A percentile compares a stretch with the other conserved stretches of the same genome.
Evolutionary conservation across 53 echinoderm and acorn worm genomes (phyloP).

Genomic region (Stichopus horrens): DNA sequence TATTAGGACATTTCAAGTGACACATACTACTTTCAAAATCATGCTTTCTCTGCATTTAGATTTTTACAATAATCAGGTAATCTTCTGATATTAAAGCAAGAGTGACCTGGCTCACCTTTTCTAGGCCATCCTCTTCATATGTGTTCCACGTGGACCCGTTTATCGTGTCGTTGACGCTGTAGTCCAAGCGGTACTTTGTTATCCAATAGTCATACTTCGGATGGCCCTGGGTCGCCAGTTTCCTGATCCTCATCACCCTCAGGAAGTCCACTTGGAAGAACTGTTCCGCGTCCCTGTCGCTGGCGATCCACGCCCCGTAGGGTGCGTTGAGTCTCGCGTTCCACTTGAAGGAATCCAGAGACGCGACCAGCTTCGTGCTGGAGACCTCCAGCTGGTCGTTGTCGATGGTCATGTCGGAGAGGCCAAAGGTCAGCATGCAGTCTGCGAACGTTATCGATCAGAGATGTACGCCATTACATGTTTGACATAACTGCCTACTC

Average conservation of each 20-base stretch:
- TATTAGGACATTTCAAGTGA: too few relatives aligned
- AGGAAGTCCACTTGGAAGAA: slow-evolving; percentile 84
- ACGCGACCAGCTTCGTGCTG: slow-evolving; percentile 70
- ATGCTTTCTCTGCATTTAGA: too few relatives aligned
- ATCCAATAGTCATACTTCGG: slow-evolving; percentile 76
- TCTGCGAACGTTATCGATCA: slow-evolving; percentile 32
- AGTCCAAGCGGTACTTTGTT: slow-evolving; percentile 61
- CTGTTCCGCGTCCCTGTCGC: slow-evolving; percentile 64
- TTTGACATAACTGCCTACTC: too few relatives aligned
- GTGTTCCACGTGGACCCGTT: slow-evolving; percentile 67
- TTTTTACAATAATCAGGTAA: too few relatives aligned
- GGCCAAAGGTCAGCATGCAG: slow-evolving; percentile 82
- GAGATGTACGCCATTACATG: too few relatives aligned
- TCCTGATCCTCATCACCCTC: slow-evolving; percentile 78
- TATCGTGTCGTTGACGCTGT: slow-evolving; percentile 67
- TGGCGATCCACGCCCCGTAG: slow-evolving; percentile 81
- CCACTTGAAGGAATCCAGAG: slow-evolving; percentile 85
- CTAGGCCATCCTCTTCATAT: slow-evolving; percentile 73
- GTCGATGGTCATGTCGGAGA: slow-evolving; percentile 72
- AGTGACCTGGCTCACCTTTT: slow-evolving; percentile 47
- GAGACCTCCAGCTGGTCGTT: slow-evolving; percentile 72
- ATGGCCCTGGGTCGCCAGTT: slow-evolving; percentile 84
- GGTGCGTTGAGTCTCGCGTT: slow-evolving; percentile 76
- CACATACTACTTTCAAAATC: too few relatives aligned
- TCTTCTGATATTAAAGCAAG: too few relatives aligned